phyloP scores from a whole-genome alignment of 1,140 invertebrate genomes.

The Melanaphis sacchari region DNA sequence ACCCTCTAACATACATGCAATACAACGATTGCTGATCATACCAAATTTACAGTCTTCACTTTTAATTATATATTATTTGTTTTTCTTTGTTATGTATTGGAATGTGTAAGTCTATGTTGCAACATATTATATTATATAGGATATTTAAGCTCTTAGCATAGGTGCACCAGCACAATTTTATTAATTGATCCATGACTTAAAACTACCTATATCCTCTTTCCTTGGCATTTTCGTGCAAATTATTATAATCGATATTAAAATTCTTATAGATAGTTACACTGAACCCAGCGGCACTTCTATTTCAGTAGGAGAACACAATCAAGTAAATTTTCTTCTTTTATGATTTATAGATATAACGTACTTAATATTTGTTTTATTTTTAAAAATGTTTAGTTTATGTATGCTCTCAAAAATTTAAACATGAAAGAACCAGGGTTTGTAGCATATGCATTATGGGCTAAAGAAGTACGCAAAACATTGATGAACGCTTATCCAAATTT shows the following conservation, averaged over 20 bases:
- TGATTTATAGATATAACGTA: neutral
- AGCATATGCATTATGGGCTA: constrained; percentile 90
- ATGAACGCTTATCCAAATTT: constrained; percentile 76
- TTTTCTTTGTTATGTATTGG: no score
- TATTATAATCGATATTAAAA: neutral
- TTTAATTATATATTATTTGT: no score
- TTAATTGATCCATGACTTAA: no score
- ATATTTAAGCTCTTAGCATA: no score
- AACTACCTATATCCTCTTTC: no score
- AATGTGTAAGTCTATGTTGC: no score
- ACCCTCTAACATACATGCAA: no score
- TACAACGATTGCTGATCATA: no score
- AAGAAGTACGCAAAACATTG: constrained; percentile 78
- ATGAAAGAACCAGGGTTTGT: constrained; percentile 79
- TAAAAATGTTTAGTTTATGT: constrained; percentile 38
- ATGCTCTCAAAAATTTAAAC: constrained; percentile 58
- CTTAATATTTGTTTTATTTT: neutral
- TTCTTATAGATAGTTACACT: constrained; percentile 20
- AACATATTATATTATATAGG: no score
- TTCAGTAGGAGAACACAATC: constrained; percentile 51
- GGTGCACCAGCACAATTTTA: no score
- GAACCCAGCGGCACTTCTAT: constrained; percentile 48
- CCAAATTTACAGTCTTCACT: no score
- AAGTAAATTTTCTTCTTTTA: neutral
- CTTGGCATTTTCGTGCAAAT: no score